Evolutionary conservation across 30 jellyfish, hydroid and myxozoan species (phyloP), one percentile per base, ranked within the genome.

Genomic region (Pelagia noctiluca): DNA sequence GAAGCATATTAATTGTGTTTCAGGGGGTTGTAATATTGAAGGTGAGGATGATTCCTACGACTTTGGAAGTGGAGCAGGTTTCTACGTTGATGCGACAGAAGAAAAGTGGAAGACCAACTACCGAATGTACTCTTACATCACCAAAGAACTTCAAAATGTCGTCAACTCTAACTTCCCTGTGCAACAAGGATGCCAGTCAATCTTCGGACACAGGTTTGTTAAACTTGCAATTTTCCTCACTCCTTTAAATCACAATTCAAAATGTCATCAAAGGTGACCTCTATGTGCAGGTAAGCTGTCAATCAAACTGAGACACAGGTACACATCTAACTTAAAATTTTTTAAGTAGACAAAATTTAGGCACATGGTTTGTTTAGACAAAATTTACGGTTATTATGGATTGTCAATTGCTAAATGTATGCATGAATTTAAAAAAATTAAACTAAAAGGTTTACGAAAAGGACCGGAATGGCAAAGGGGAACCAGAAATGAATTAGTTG

Each of bases 21-120:
- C 8, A 87, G 96, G 98, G 62, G 98, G 98, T 5, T 83, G 96
- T 62, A 81, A 87, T 1, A 93, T 93, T 70, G 95, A 79, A 54
- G 98, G 98, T 3, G 97, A 94, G 61, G 97, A 94, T 70, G 99
- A 94, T 77, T 35, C 86, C 5, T 94, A 82, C 65, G 99, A 94
- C 63, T 87, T 94, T 69, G 99, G 99, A 18, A 60, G 90, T 35
- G 99, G 99, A 1, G 99, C 99, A 47, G 97, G 97, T 23, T 94
- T 87, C 78, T 94, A 94, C 79, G 97, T 94, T 19, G 97, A 94
- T 71, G 99, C 99, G 42, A 87, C 97, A 25, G 97, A 94, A 63
- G 96, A 88, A 36, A 83, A 83, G 68, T 94, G 99, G 99, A 88
- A 88, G 71, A 84, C 85, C 25, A 94, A 94, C 66, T 94, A 87